These are phyloP conservation scores for Geopemphigus sp. DNA, from an alignment of 1,140 invertebrate genomes.

Conservation along the genomic window DNA sequence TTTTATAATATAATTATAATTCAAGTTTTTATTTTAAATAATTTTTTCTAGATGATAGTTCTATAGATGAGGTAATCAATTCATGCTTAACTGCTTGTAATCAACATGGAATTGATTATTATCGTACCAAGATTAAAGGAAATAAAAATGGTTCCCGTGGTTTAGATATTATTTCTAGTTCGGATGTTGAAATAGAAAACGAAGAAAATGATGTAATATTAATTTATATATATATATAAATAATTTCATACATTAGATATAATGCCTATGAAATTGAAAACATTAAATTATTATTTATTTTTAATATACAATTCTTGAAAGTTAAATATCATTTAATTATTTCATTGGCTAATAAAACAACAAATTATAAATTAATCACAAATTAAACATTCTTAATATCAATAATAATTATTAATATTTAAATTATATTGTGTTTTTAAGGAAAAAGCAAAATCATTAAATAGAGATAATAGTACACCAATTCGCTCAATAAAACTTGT, in stretches of 20 bases:
- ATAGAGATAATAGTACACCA: not conserved
- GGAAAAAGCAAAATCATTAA: not conserved
- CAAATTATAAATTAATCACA: too few relatives aligned
- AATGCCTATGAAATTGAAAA: not conserved
- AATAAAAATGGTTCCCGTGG: not conserved
- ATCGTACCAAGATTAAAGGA: conserved; percentile 12
- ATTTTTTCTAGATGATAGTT: conserved; percentile 26
- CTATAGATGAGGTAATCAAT: not conserved
- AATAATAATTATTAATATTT: too few relatives aligned
- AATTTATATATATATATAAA: not conserved
- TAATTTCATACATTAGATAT: too few relatives aligned
- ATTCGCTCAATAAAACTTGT: not conserved
- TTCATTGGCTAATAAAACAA: too few relatives aligned
- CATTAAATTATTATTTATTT: too few relatives aligned
- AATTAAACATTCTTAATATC: too few relatives aligned
- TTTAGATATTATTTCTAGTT: not conserved
- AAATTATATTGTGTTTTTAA: not conserved
- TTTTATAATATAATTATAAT: not conserved
- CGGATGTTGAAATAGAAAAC: not conserved
- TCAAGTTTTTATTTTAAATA: not conserved
- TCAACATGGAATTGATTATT: not conserved
- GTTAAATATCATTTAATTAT: too few relatives aligned
- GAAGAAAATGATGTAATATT: not conserved
- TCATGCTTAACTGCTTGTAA: not conserved
- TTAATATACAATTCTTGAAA: too few relatives aligned